Conservation (phyloP, 2,888 invertebrate genomes). For the Cheilosia pagana region DNA sequence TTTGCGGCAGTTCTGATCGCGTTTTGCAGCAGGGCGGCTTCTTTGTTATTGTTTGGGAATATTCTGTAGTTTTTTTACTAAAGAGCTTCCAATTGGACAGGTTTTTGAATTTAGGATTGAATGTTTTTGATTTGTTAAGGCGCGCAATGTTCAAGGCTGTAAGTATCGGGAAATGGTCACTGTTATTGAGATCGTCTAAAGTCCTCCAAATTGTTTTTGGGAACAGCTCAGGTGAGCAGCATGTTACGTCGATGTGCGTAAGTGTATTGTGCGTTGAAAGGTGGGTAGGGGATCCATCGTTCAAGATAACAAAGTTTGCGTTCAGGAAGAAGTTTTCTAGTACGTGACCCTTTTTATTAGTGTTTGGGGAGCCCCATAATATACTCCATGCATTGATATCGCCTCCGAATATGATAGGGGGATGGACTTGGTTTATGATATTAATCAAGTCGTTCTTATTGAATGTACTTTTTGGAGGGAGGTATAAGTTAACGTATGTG, state of each 20-base stretch:
- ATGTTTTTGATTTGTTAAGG: background rate
- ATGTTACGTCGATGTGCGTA: constrained; percentile 48
- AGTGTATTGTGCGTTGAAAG: too few relatives aligned
- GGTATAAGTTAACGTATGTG: background rate
- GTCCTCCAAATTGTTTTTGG: too few relatives aligned
- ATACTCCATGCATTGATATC: constrained; percentile 23
- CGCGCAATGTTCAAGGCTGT: background rate
- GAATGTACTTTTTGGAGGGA: background rate
- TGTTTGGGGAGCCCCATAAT: constrained; percentile 23
- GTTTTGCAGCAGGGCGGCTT: background rate
- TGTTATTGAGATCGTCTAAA: too few relatives aligned
- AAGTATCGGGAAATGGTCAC: constrained; percentile 45
- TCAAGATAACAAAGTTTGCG: constrained; percentile 2
- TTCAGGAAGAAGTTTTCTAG: constrained; percentile 20
- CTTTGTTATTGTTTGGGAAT: background rate
- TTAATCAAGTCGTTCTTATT: background rate
- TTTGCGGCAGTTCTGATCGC: constrained; percentile 24
- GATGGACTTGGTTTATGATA: too few relatives aligned
- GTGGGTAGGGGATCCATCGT: constrained; percentile 22
- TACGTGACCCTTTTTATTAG: constrained; percentile 10
- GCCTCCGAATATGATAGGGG: background rate
- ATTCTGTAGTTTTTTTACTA: background rate
- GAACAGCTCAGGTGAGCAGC: too few relatives aligned
- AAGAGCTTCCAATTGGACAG: constrained; percentile 1
- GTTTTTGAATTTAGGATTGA: constrained; percentile 21